These are phyloP conservation scores for Caenorhabditis japonica DNA, from an alignment of 2,888 invertebrate species.

Conservation along the genomic window DNA sequence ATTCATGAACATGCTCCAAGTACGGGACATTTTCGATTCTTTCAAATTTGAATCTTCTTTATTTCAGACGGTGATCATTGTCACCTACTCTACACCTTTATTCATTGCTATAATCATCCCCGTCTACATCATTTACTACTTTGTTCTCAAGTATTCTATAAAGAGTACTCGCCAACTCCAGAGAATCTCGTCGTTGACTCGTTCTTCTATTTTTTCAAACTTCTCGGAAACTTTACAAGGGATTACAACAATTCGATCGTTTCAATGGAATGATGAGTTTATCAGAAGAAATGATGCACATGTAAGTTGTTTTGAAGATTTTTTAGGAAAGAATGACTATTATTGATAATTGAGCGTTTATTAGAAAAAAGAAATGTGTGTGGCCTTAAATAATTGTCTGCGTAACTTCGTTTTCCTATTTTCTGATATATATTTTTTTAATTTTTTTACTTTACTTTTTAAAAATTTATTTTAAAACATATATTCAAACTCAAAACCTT, in stretches of 20 bases:
- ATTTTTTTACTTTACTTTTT: too few species aligned
- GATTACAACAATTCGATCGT: slow-evolving; percentile 74
- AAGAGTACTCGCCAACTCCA: slow-evolving; percentile 88
- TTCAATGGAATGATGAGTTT: slow-evolving; percentile 69
- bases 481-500: too few species aligned
- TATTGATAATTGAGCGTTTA: too few species aligned
- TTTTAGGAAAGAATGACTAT: too few species aligned
- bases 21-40: background rate
- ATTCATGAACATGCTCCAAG: slow-evolving; percentile 60
- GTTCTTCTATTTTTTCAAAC: slow-evolving; percentile 77
- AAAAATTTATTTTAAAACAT: too few species aligned
- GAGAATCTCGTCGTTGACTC: slow-evolving; percentile 73
- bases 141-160: slow-evolving; percentile 88
- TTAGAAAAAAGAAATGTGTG: too few species aligned
- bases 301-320: slow-evolving; percentile 29
- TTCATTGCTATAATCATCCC: slow-evolving; percentile 73
- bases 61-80: slow-evolving; percentile 67
- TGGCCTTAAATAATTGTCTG: too few species aligned
- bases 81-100: slow-evolving; percentile 73
- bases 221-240: slow-evolving; percentile 76
- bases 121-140: slow-evolving; percentile 71
- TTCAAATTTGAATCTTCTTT: slow-evolving; percentile 23
- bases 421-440: too few species aligned
- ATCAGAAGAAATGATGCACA: slow-evolving; percentile 48
- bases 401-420: too few species aligned